Conservation (phyloP, 2,888 invertebrate species). For the Drosophila silvestris region DNA sequence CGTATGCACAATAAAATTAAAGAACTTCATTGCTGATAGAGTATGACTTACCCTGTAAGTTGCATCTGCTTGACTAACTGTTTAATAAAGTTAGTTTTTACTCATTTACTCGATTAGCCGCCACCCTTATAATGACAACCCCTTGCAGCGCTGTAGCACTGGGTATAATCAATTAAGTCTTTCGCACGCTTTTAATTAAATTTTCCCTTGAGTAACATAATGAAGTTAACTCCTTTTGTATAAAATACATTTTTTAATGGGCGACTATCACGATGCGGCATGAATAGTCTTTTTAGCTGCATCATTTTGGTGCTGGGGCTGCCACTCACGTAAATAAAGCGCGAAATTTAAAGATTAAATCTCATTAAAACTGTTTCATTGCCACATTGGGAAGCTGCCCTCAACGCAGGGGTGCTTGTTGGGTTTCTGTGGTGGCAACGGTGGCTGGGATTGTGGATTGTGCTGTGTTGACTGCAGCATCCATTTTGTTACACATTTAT, state of each 20-base stretch:
- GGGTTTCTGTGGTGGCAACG: slow-evolving; percentile 16
- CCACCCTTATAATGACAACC: neutral
- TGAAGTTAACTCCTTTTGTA: slow-evolving; percentile 69
- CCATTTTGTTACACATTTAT: slow-evolving; percentile 77
- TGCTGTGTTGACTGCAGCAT: slow-evolving; percentile 46
- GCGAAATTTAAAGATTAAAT: slow-evolving; percentile 78
- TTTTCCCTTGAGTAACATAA: slow-evolving; percentile 66
- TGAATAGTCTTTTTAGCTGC: slow-evolving; percentile 44
- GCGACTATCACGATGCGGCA: slow-evolving; percentile 37
- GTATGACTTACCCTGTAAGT: slow-evolving; percentile 16
- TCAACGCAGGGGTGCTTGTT: slow-evolving; percentile 1
- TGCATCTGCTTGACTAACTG: neutral
- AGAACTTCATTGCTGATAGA: neutral
- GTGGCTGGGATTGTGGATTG: neutral
- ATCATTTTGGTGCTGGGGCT: slow-evolving; percentile 17
- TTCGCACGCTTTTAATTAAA: slow-evolving; percentile 77
- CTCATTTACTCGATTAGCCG: neutral
- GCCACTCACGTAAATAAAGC: slow-evolving; percentile 73
- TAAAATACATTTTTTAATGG: slow-evolving; percentile 13
- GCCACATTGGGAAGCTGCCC: slow-evolving; percentile 39
- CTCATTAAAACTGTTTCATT: slow-evolving; percentile 79
- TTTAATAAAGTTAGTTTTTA: neutral
- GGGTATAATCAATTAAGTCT: slow-evolving; percentile 76
- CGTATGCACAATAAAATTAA: slow-evolving; percentile 37
- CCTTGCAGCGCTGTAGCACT: slow-evolving; percentile 8